phyloP scores from a whole-genome alignment of 2,888 invertebrate species.

The Orthosia gothica region DNA sequence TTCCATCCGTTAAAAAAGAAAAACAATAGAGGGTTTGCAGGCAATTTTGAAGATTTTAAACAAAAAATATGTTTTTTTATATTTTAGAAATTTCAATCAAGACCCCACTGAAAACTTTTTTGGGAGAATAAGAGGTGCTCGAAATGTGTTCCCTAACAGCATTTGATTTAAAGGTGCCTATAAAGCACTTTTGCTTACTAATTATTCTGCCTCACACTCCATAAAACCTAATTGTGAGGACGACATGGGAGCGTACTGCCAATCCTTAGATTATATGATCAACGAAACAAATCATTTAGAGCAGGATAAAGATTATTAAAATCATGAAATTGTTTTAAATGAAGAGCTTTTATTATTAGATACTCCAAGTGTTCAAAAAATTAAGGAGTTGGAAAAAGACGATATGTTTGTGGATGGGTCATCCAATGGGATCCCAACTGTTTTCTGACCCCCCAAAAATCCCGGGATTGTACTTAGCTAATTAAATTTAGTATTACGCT shows the following conservation, averaged over 20 bases:
- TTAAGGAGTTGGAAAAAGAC: neutral
- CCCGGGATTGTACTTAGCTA: no score
- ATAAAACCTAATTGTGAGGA: conserved; percentile 2
- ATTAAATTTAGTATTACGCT: no score
- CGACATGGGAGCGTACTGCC: neutral
- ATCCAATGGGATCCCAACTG: no score
- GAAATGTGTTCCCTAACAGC: neutral
- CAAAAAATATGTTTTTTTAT: neutral
- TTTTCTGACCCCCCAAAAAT: no score
- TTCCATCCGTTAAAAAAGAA: neutral
- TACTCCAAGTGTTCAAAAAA: neutral
- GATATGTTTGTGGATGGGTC: neutral
- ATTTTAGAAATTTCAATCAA: neutral
- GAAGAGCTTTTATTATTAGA: neutral
- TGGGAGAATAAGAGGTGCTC: neutral
- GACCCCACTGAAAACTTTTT: neutral
- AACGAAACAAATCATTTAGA: neutral
- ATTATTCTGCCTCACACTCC: conserved; percentile 3
- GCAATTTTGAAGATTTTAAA: neutral
- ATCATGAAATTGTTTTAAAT: neutral
- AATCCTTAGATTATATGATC: neutral
- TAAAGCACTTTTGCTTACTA: no score
- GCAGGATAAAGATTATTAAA: neutral
- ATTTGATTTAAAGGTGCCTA: neutral
- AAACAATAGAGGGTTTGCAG: neutral